Base-by-base conservation (phyloP, 2,113 vertebrate genomes). In the Jaculus jaculus region DNA sequence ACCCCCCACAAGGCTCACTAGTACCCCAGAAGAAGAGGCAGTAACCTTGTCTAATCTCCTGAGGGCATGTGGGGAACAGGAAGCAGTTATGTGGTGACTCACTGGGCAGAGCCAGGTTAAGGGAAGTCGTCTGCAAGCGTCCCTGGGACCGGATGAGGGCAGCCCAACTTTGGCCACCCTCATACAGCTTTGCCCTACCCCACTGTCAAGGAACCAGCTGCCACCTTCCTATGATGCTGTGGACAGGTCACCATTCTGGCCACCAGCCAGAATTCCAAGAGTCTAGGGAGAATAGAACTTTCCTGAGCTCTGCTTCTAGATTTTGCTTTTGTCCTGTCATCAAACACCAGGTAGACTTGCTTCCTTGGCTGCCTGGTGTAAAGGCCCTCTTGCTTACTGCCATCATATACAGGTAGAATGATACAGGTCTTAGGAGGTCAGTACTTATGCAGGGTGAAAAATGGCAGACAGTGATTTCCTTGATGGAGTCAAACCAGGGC, bases 71-170 rank as follows among this genome's bases (percentile, higher is more conserved):
- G 0, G 3, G 96, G 91, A 94, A 96, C 96, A 97, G 96, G 97
- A 97, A 97, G 96, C 95, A 96, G 94, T 96, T 94, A 88, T 94
- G 86, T 86, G 77, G 95, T 97, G 97, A 97, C 95, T 97, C 96
- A 97, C 95, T 96, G 89, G 94, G 96, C 95, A 97, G 94, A 97
- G 84, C 93, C 94, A 95, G 96, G 97, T 96, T 96, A 96, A 96
- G 96, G 97, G 96, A 97, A 97, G 97, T 97, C 94, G 95, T 96
- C 96, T 96, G 58, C 90, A 68, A 94, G 96, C 58, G 93, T 96
- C 96, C 86, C 93, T 96, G 90, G 79, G 93, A 96, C 95, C 95
- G 94, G 96, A 97, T 95, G 90, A 88, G 96, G 96, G 95, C 95
- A 95, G 94, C 85, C 84, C 71, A 94, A 83, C 82, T 86, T 87